A percentile compares a stretch with the other conserved stretches of the same genome.
phyloP scores from a whole-genome alignment of 1,140 invertebrate genomes.

The Drosophila tani region DNA sequence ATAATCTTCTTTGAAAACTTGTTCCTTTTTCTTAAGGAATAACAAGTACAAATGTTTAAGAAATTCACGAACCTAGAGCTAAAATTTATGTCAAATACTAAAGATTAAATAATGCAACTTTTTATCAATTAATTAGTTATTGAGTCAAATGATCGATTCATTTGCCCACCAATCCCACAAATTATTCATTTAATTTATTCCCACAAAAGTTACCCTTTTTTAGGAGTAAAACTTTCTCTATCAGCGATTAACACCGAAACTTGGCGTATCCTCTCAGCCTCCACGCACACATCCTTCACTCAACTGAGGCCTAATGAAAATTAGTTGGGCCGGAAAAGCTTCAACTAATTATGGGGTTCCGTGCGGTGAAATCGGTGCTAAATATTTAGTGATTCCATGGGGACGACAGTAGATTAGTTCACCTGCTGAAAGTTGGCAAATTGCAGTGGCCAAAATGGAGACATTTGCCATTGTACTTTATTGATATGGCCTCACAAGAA shows the following conservation, averaged over 20 bases:
- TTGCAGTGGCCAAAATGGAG: constrained; percentile 11
- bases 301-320: constrained; percentile 33
- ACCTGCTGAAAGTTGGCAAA: constrained; percentile 22
- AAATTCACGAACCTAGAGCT: too few species aligned
- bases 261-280: constrained; percentile 3
- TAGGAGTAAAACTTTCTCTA: background rate
- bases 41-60: too few species aligned
- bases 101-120: too few species aligned
- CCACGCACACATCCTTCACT: constrained; percentile 21
- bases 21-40: too few species aligned
- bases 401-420: constrained; percentile 29
- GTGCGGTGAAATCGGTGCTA: constrained; percentile 33
- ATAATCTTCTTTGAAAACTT: too few species aligned
- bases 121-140: too few species aligned
- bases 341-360: constrained; percentile 28
- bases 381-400: constrained; percentile 43
- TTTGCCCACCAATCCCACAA: background rate
- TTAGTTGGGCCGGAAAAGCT: constrained; percentile 44
- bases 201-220: constrained; percentile 5
- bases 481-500: constrained; percentile 23
- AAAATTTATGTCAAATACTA: too few species aligned
- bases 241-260: constrained; percentile 28
- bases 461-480: constrained; percentile 22
- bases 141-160: background rate
- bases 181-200: background rate